Base-by-base conservation (phyloP, 2,888 invertebrate species). In the Dryadula phaetusa region DNA sequence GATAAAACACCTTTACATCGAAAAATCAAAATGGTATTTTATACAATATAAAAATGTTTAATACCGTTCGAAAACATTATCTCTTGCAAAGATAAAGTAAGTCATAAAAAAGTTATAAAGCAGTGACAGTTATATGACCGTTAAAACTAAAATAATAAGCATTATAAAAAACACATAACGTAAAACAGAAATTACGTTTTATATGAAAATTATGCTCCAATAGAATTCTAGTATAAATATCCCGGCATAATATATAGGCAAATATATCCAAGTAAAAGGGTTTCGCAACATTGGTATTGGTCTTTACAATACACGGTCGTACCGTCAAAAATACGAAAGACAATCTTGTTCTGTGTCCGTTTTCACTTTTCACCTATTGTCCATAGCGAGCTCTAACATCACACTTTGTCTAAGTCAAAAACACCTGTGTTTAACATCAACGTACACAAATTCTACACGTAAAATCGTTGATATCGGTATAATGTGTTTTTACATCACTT, bases 71-170 rank as follows among this genome's bases (percentile, higher is more conserved):
- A 49, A n/a, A 16, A 16, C 8, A 28, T 49, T 16, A 16, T 28
- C 49, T 28, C 28, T 8, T 28, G 28, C 28, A 49, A 25, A 49
- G 25, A n/a, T 16, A 16, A 49, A 49, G n/a, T 49, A 49, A 49
- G 25, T 16, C 25, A 28, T 49, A 49, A 49, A 49, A 25, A 28
- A 25, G 49, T 10, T 16, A 52, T 52, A 16, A 52, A 52, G 32
- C 4, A 28, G 52, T 28, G 1, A 28, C 52, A 28, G 52, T 28
- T 52, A 32, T 32, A 52, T 0, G 16, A 28, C 10, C 52, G 16
- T 52, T 28, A 52, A 52, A 49, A 49, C 25, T n/a, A 49, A 49
- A 28, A n/a, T 16, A 52, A 28, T 28, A 28, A 52, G 52, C 16
- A 3, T 52, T 52, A 16, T 52, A 28, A 32, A 28, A 28, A 28